Conservation (phyloP, 1,140 invertebrate genomes). For the Drosophila navojoa region DNA sequence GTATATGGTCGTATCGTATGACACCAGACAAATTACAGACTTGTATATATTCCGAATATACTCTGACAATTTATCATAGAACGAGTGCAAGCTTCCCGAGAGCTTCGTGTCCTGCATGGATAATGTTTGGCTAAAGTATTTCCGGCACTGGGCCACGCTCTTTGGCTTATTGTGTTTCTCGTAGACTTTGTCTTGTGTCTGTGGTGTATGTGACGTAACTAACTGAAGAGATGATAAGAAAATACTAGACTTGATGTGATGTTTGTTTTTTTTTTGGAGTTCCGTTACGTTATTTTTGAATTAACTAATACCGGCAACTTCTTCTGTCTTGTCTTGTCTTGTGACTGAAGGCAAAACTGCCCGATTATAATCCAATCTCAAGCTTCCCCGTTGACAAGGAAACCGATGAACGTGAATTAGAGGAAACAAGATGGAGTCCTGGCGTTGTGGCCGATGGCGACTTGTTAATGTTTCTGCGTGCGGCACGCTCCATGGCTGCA, state of each 20-base stretch:
- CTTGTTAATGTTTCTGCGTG: constrained; percentile 98
- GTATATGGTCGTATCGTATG: constrained; percentile 50
- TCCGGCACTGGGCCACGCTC: constrained; percentile 22
- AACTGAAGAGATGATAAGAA: constrained; percentile 29
- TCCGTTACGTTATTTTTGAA: constrained; percentile 53
- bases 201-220: constrained; percentile 68
- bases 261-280: constrained; percentile 28
- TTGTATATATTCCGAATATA: neutral
- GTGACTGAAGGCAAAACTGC: constrained; percentile 84
- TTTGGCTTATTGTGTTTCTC: constrained; percentile 44
- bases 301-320: constrained; percentile 73
- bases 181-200: constrained; percentile 34
- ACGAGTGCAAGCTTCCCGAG: neutral
- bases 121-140: neutral
- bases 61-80: neutral
- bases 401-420: constrained; percentile 85
- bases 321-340: constrained; percentile 75
- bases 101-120: neutral
- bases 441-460: constrained; percentile 95
- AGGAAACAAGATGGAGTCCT: constrained; percentile 97
- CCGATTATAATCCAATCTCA: constrained; percentile 84
- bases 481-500: constrained; percentile 97
- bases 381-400: constrained; percentile 84
- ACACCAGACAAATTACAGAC: constrained; percentile 38
- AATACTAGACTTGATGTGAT: constrained; percentile 30